A percentile compares a stretch with the other conserved stretches of the same genome.
Evolutionary conservation across 1,140 invertebrate species (phyloP).

Genomic region (Pseudomyrmex dendroicus): DNA sequence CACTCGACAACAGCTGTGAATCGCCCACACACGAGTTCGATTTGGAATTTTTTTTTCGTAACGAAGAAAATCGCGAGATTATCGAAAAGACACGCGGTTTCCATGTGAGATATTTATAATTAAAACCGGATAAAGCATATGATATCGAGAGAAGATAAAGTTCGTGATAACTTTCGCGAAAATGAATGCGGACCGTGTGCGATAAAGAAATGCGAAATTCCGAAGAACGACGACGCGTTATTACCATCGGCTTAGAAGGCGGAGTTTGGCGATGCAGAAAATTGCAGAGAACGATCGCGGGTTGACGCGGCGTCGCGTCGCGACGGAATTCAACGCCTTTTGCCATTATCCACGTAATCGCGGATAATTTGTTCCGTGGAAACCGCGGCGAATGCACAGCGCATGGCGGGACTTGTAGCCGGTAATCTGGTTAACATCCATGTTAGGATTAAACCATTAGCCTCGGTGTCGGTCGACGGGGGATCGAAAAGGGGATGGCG

Average conservation of each 20-base stretch:
- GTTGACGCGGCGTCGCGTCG: constrained; percentile 61
- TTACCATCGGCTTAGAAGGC: constrained; percentile 33
- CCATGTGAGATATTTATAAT: too few species aligned
- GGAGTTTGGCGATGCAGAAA: constrained; percentile 63
- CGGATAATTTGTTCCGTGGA: constrained; percentile 79
- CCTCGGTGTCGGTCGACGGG: constrained; percentile 36
- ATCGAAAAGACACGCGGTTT: background rate
- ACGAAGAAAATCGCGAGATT: background rate
- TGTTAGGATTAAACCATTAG: constrained; percentile 81
- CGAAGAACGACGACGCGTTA: constrained; percentile 22
- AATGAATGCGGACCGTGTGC: background rate
- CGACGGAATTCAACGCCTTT: constrained; percentile 63
- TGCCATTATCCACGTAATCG: constrained; percentile 76
- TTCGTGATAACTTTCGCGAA: background rate
- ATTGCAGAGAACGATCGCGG: constrained; percentile 60
- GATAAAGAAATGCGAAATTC: constrained; percentile 41
- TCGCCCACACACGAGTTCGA: too few species aligned
- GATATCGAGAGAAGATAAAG: background rate
- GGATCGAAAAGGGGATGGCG: constrained; percentile 38
- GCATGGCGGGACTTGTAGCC: constrained; percentile 55
- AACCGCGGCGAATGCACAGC: constrained; percentile 70
- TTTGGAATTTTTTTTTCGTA: too few species aligned
- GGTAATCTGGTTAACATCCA: constrained; percentile 82
- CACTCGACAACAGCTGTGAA: background rate
- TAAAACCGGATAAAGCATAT: too few species aligned